phyloP scores from a whole-genome alignment of 2,888 invertebrate species.

The Loripinus fragilis region DNA sequence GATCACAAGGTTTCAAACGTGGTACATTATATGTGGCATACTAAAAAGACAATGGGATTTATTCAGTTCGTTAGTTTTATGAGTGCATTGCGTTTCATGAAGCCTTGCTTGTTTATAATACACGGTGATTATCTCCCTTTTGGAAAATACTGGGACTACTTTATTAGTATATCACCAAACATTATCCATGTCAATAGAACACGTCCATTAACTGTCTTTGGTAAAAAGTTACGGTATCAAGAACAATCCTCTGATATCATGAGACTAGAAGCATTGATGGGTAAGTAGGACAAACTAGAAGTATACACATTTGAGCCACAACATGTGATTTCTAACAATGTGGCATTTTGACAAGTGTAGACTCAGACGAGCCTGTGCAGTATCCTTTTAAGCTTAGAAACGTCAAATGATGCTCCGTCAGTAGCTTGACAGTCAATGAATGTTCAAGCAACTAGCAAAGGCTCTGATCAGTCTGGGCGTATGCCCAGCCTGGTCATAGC shows the following conservation, averaged over 20 bases:
- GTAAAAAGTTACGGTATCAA: conserved; percentile 30
- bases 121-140: conserved; percentile 57
- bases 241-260: conserved; percentile 65
- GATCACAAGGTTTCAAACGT: conserved; percentile 54
- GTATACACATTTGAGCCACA: too few relatives aligned
- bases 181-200: conserved; percentile 53
- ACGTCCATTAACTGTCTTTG: conserved; percentile 45
- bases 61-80: conserved; percentile 59
- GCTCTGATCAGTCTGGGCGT: too few relatives aligned
- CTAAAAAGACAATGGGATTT: conserved; percentile 38
- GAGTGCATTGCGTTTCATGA: too few relatives aligned
- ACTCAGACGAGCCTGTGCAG: too few relatives aligned
- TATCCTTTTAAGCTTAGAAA: too few relatives aligned
- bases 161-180: conserved; percentile 52
- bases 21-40: conserved; percentile 61
- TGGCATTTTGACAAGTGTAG: too few relatives aligned
- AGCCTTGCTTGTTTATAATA: conserved; percentile 65
- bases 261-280: conserved; percentile 49
- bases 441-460: too few relatives aligned
- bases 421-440: too few relatives aligned
- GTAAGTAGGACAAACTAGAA: too few relatives aligned
- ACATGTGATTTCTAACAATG: too few relatives aligned
- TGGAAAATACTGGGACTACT: conserved; percentile 62
- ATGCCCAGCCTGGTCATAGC: too few relatives aligned
- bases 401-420: too few relatives aligned